A percentile compares a stretch with the other conserved stretches of the same genome.
Evolutionary conservation across 2,797 vertebrate genomes (phyloP).

Genomic region (Selene dorsalis): DNA sequence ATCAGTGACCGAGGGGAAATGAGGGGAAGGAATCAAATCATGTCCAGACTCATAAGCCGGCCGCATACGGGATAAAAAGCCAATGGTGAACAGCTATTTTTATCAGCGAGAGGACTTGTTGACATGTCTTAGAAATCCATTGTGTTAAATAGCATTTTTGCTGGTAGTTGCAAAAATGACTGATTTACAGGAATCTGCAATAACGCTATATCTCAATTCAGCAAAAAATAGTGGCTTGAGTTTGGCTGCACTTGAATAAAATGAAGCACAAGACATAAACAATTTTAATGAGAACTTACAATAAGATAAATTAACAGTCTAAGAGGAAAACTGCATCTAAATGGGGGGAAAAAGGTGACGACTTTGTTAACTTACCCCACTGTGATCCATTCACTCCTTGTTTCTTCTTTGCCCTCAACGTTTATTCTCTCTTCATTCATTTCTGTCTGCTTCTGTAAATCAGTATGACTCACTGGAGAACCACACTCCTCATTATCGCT

Average conservation of each 20-base stretch:
- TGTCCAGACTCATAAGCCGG: slow-evolving; percentile 5
- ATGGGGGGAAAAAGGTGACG: no score
- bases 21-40: slow-evolving; percentile 18
- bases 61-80: no score
- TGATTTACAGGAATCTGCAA: not conserved
- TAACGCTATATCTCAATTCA: not conserved
- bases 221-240: not conserved
- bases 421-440: slow-evolving; percentile 7
- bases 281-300: no score
- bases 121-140: not conserved
- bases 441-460: slow-evolving; percentile 20
- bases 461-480: not conserved
- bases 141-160: no score
- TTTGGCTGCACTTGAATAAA: not conserved
- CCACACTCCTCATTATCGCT: slow-evolving; percentile 8
- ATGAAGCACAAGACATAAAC: not conserved
- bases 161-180: not conserved
- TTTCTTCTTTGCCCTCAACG: slow-evolving; percentile 22
- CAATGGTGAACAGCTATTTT: not conserved
- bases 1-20: slow-evolving; percentile 44
- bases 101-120: not conserved
- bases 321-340: not conserved
- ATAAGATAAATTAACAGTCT: not conserved
- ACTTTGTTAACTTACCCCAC: slow-evolving; percentile 59
- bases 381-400: slow-evolving; percentile 53